Base-by-base conservation (phyloP, 2,113 vertebrate species). In the Embiotoca jacksoni region DNA sequence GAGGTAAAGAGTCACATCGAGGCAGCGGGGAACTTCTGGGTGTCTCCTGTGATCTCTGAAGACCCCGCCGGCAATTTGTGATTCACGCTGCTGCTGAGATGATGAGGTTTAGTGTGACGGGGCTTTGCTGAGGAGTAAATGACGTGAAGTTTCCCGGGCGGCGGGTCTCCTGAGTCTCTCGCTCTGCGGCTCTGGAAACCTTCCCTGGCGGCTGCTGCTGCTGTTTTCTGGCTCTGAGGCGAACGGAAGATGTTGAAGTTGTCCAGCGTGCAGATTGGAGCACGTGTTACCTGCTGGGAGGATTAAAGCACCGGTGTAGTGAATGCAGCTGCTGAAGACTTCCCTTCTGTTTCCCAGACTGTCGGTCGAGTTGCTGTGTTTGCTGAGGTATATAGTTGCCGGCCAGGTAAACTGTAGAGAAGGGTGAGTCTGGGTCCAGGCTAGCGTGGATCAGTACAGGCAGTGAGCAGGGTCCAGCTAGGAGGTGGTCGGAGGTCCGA, bases 351-450 rank as follows among this genome's bases (percentile, higher is more conserved):
- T 63, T 49, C 55, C 50, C 56, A 70, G 39, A 60, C 70, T 23
- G 63, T 79, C 15, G 52, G 5, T 50, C 3, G 47, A 23, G 63
- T 72, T 36, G 9, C 3, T 54, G 56, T 61, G 66, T 71, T 59
- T 77, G 66, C 61, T 86, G 88, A 92, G 88, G 88, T 89, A 90
- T 85, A 75, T 70, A 0, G 72, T 69, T 83, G 50, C 64, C 67
- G 67, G 63, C 46, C 65, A 35, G 69, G 46, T 65, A 8, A 36
- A 44, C 10, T 14, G 3, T 49, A 30, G 1, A 32, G 50, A 60
- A 6, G 11, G 6, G 64, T 61, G 68, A 82, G 78, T 30, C 0
- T n/a, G 7, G 9, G 39, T 44, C 44, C 61, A 55, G 57, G 50
- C 67, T 62, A 33, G 41, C 57, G 30, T 14, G 52, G 80, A 75